A percentile compares a stretch with the other conserved stretches of the same genome.
Evolutionary conservation across 2,113 vertebrate genomes (phyloP).

Genomic region (Acanthisitta chloris): DNA sequence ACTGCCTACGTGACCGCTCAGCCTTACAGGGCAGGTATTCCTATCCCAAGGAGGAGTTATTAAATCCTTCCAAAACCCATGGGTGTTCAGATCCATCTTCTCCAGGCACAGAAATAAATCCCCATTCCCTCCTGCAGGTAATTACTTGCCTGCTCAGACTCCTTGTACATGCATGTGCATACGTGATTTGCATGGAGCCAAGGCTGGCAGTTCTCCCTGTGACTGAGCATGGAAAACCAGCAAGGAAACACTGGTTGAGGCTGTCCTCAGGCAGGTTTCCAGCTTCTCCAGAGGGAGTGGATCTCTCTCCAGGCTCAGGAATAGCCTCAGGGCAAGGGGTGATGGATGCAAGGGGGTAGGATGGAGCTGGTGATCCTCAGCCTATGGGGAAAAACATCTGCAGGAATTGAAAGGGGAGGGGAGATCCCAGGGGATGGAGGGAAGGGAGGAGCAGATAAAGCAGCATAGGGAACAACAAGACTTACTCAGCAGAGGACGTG

Average conservation of each 20-base stretch:
- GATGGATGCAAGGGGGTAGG: neutral
- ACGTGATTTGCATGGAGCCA: neutral
- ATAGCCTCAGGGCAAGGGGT: neutral
- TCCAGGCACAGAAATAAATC: neutral
- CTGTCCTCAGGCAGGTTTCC: neutral
- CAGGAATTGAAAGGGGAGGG: neutral
- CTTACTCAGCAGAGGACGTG: neutral
- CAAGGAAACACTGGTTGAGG: neutral
- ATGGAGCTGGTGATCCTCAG: neutral
- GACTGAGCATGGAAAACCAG: neutral
- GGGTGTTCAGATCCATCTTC: neutral
- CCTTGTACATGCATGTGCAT: neutral
- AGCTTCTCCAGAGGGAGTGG: neutral
- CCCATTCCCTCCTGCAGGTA: neutral
- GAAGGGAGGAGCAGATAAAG: neutral
- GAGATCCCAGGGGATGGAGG: neutral
- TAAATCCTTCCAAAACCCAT: conserved; percentile 3
- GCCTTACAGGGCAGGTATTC: neutral
- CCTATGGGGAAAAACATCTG: neutral
- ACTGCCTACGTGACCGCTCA: neutral
- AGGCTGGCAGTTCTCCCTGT: neutral
- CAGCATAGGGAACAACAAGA: neutral
- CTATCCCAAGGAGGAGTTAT: neutral
- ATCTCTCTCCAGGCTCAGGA: neutral
- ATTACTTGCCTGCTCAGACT: neutral